Evolutionary conservation across 2,113 vertebrate species (phyloP), one percentile per base, ranked within the genome.

Genomic region (Neomonachus schauinslandi): DNA sequence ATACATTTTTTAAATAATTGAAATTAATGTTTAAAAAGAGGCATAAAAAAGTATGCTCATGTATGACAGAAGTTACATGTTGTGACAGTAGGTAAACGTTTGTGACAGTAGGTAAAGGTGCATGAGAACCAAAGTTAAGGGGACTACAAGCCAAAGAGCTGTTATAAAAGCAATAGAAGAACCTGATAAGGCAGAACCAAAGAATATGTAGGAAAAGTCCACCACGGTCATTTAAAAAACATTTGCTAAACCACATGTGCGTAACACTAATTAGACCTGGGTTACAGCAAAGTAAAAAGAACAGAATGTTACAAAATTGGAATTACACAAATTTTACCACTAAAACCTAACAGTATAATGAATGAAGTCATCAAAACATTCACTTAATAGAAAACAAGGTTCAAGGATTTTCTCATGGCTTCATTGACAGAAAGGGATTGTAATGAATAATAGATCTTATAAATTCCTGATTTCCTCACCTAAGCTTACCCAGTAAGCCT

Each of bases 321-420:
- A 97, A 42, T 59, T 85, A 59, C 4, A 67, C 65, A 96, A 86
- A 91, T 83, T 69, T 63, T 82, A 98, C 49, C 71, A 94, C 19
- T 90, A 95, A 96, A 97, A 90, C 57, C 89, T 89, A 94, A 89
- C 5, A 71, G 26, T 39, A 93, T 76, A 91, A 95, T 87, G 61
- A 94, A 82, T 77, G 95, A 88, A 93, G 36, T 84, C 77, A 91
- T 71, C 49, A 63, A 89, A 94, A 97, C 61, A 91, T 59, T 57
- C 71, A 71, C 22, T 91, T 61, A 84, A 67, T 14, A 97, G 36
- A 90, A 94, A 97, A 92, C 28, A 97, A 77, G 14, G 8, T 67
- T 96, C 82, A 55, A 33, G 63, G 71, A 89, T 33, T 93, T 97
- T 85, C 46, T 77, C 84, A 77, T 42, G 76, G 46, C 84, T 80